These are phyloP conservation scores for Ooceraea biroi DNA, from an alignment of 1,140 invertebrate species.

Conservation along the genomic window DNA sequence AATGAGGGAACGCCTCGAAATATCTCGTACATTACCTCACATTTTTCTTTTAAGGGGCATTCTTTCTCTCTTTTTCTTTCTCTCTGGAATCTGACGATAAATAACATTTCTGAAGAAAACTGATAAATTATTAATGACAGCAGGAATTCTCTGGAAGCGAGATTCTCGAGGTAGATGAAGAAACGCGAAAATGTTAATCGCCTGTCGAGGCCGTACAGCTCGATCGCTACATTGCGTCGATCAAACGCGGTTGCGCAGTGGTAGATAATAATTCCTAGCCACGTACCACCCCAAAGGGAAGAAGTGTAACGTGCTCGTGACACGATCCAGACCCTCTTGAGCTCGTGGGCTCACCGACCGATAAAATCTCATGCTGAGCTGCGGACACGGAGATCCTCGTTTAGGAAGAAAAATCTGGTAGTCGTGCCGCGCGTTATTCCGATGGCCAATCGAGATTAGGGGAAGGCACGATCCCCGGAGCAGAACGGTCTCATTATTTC, in stretches of 20 bases:
- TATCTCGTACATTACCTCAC: too few relatives aligned
- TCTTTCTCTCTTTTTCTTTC: too few relatives aligned
- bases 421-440: constrained; percentile 63
- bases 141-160: not conserved
- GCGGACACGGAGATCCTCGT: constrained; percentile 39
- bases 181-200: constrained; percentile 29
- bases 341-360: not conserved
- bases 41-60: too few relatives aligned
- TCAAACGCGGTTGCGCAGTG: not conserved
- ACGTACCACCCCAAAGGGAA: constrained; percentile 51
- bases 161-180: not conserved
- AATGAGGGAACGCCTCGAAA: too few relatives aligned
- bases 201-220: not conserved
- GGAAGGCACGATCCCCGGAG: constrained; percentile 46
- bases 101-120: too few relatives aligned
- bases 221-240: not conserved
- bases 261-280: not conserved
- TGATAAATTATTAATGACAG: not conserved
- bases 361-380: constrained; percentile 62
- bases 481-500: constrained; percentile 73
- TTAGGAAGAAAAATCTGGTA: constrained; percentile 63
- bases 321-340: not conserved
- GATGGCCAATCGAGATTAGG: constrained; percentile 75
- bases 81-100: too few relatives aligned
- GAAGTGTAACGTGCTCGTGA: constrained; percentile 13